These are phyloP conservation scores for Neogale vison DNA, from an alignment of 2,113 vertebrate genomes.

Conservation along the genomic window DNA sequence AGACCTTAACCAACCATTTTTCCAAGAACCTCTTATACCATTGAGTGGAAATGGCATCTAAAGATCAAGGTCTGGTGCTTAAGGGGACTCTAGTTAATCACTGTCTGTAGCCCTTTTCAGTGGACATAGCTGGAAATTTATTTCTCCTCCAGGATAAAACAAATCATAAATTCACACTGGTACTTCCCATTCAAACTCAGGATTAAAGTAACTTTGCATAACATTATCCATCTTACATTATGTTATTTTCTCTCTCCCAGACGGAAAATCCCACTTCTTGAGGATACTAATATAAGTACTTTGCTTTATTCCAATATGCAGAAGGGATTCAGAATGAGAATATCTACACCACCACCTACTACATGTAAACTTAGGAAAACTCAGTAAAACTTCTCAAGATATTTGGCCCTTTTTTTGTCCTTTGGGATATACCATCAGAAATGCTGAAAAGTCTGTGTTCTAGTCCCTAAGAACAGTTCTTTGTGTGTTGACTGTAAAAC, in stretches of 20 bases:
- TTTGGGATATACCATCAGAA: neutral
- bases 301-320: neutral
- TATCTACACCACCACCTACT: neutral
- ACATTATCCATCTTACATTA: neutral
- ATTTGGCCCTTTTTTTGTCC: neutral
- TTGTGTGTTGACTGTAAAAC: neutral
- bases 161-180: constrained; percentile 4
- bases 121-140: neutral
- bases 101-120: neutral
- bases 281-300: constrained; percentile 6
- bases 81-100: neutral
- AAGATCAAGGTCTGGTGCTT: neutral
- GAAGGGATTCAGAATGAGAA: constrained; percentile 15
- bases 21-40: neutral
- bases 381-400: neutral
- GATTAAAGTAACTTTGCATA: neutral
- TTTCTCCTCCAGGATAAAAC: neutral
- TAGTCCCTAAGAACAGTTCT: neutral
- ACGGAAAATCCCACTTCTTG: neutral
- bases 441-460: neutral
- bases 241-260: neutral
- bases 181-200: neutral
- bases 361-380: neutral
- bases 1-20: constrained; percentile 1
- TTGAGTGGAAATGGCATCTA: neutral